Conservation (phyloP, 2,888 invertebrate species). For the Malthinus seriepunctatus region DNA sequence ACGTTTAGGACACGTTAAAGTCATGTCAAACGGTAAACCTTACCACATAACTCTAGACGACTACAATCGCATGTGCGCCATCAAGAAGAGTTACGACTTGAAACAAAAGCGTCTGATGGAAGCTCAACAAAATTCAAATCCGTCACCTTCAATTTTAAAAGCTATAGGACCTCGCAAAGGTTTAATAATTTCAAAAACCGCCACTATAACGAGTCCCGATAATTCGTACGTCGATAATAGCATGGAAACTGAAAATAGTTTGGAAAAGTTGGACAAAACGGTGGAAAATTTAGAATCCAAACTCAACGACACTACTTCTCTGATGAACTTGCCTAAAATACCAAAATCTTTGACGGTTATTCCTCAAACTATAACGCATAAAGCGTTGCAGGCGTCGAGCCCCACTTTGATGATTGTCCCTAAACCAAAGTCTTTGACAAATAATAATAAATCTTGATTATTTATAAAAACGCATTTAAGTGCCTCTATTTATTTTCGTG, state of each 20-base stretch:
- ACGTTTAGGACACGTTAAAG: slow-evolving; percentile 68
- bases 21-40: slow-evolving; percentile 76
- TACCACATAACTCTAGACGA: slow-evolving; percentile 79
- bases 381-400: slow-evolving; percentile 46
- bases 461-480: slow-evolving; percentile 39
- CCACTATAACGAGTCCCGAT: slow-evolving; percentile 19
- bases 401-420: slow-evolving; percentile 46
- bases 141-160: slow-evolving; percentile 41
- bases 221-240: slow-evolving; percentile 16
- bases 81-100: slow-evolving; percentile 63
- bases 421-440: slow-evolving; percentile 30
- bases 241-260: slow-evolving; percentile 43
- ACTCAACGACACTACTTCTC: slow-evolving; percentile 48
- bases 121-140: slow-evolving; percentile 50
- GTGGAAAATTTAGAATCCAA: slow-evolving; percentile 54
- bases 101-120: slow-evolving; percentile 61
- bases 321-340: slow-evolving; percentile 72
- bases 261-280: slow-evolving; percentile 56
- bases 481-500: slow-evolving; percentile 10
- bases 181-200: slow-evolving; percentile 39
- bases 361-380: slow-evolving; percentile 62
- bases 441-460: slow-evolving; percentile 45
- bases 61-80: slow-evolving; percentile 78
- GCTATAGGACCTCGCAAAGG: slow-evolving; percentile 43
- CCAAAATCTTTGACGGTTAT: slow-evolving; percentile 82